Conservation (phyloP, 2,888 invertebrate species). For the Pyralis farinalis region DNA sequence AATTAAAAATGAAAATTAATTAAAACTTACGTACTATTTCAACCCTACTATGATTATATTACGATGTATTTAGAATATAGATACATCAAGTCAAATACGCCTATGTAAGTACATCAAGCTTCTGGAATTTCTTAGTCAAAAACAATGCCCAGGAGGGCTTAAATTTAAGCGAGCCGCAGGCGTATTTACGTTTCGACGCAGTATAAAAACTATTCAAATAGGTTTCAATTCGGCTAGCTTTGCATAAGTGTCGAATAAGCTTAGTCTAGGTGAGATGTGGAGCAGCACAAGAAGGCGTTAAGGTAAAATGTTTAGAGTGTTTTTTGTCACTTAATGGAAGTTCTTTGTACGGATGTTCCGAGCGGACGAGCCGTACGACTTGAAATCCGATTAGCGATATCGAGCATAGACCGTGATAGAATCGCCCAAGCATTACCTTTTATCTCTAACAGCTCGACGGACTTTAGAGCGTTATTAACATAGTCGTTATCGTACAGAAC, state of each 20-base stretch:
- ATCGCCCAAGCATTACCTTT: constrained; percentile 53
- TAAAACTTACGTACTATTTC: too few relatives aligned
- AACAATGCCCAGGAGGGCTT: too few relatives aligned
- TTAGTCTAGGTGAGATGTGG: constrained; percentile 35
- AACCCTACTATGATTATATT: too few relatives aligned
- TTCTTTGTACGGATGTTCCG: constrained; percentile 74
- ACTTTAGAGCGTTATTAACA: not conserved
- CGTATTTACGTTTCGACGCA: too few relatives aligned
- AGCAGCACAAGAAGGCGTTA: constrained; percentile 34
- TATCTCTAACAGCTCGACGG: constrained; percentile 27
- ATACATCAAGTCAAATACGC: too few relatives aligned
- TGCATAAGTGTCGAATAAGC: constrained; percentile 19
- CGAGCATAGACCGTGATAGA: constrained; percentile 61
- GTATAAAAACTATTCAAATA: too few relatives aligned
- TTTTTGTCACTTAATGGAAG: constrained; percentile 76
- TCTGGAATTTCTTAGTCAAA: too few relatives aligned
- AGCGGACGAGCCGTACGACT: constrained; percentile 59
- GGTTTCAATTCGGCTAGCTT: not conserved
- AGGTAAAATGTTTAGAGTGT: constrained; percentile 48
- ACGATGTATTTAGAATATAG: too few relatives aligned
- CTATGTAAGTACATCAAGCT: too few relatives aligned
- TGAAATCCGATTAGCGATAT: constrained; percentile 72
- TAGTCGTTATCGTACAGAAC: not conserved
- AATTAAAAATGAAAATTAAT: too few relatives aligned
- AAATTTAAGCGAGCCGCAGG: too few relatives aligned